These are phyloP conservation scores for Elysia crispata DNA, from an alignment of 2,888 invertebrate genomes.

Conservation along the genomic window DNA sequence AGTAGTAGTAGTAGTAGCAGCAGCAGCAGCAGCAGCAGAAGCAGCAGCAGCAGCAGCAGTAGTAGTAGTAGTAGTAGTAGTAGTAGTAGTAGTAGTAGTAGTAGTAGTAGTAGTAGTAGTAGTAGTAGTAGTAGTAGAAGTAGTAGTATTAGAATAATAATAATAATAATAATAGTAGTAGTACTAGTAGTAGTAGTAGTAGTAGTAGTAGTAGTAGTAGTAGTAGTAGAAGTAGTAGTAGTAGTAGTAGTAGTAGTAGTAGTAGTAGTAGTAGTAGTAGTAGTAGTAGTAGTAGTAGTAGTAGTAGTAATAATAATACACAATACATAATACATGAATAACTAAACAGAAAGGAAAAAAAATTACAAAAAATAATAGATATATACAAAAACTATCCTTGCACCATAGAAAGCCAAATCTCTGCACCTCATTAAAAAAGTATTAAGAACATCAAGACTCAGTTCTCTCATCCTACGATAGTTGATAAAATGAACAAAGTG, in stretches of 20 bases:
- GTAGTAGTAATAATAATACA: neutral
- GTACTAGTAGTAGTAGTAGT: slow-evolving; percentile 12
- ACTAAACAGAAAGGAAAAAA: too few relatives aligned
- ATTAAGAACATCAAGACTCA: too few relatives aligned
- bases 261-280: slow-evolving; percentile 36
- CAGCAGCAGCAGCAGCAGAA: too few relatives aligned
- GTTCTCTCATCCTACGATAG: neutral
- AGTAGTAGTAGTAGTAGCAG: slow-evolving; percentile 23
- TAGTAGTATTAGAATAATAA: neutral
- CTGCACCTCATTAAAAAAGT: too few relatives aligned
- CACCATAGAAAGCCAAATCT: too few relatives aligned
- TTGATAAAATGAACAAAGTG: neutral
- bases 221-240: slow-evolving; percentile 31
- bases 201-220: slow-evolving; percentile 11
- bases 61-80: slow-evolving; percentile 14
- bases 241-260: slow-evolving; percentile 34
- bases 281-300: slow-evolving; percentile 1
- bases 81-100: slow-evolving; percentile 22
- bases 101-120: slow-evolving; percentile 23
- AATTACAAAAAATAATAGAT: too few relatives aligned
- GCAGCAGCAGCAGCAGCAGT: neutral
- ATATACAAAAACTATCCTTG: too few relatives aligned
- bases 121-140: slow-evolving; percentile 11
- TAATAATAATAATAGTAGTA: slow-evolving; percentile 11
- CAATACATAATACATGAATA: too few relatives aligned